These are phyloP conservation scores for Drosophila affinis DNA, from an alignment of 2,888 invertebrate genomes.

Conservation along the genomic window DNA sequence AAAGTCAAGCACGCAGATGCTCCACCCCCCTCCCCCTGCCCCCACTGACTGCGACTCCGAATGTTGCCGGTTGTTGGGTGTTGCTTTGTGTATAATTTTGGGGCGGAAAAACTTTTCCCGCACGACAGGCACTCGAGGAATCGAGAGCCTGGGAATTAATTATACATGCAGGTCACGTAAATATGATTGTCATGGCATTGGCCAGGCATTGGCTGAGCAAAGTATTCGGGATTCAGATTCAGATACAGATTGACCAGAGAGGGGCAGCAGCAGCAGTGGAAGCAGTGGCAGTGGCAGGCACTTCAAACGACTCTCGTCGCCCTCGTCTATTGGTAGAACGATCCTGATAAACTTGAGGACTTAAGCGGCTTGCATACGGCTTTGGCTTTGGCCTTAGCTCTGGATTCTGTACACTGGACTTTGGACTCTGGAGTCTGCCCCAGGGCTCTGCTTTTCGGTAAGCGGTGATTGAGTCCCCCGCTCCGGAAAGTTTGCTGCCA, in stretches of 20 bases:
- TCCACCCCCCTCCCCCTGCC: constrained; percentile 9
- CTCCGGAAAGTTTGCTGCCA: constrained; percentile 31
- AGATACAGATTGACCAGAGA: constrained; percentile 48
- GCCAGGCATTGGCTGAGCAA: constrained; percentile 10
- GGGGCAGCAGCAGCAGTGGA: constrained; percentile 1
- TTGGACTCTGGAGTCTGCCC: neutral
- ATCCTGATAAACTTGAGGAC: constrained; percentile 78
- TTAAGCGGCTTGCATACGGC: constrained; percentile 73
- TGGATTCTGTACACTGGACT: neutral
- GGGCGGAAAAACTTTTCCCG: constrained; percentile 56
- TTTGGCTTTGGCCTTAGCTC: constrained; percentile 61
- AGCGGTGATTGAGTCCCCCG: constrained; percentile 58
- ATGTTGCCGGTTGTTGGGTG: constrained; percentile 29
- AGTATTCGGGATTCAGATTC: constrained; percentile 12
- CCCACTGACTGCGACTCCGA: constrained; percentile 59
- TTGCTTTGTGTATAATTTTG: constrained; percentile 67
- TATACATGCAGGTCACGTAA: constrained; percentile 80
- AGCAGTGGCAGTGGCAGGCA: constrained; percentile 7
- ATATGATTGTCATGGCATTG: constrained; percentile 75
- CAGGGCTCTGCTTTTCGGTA: constrained; percentile 17
- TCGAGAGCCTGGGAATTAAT: constrained; percentile 62
- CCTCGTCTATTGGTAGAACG: constrained; percentile 48
- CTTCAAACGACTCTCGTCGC: constrained; percentile 3
- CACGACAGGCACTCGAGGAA: constrained; percentile 21
- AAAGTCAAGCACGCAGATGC: constrained; percentile 71